Conservation (phyloP, 2,888 invertebrate species). For the Cheiracanthium punctorium region DNA sequence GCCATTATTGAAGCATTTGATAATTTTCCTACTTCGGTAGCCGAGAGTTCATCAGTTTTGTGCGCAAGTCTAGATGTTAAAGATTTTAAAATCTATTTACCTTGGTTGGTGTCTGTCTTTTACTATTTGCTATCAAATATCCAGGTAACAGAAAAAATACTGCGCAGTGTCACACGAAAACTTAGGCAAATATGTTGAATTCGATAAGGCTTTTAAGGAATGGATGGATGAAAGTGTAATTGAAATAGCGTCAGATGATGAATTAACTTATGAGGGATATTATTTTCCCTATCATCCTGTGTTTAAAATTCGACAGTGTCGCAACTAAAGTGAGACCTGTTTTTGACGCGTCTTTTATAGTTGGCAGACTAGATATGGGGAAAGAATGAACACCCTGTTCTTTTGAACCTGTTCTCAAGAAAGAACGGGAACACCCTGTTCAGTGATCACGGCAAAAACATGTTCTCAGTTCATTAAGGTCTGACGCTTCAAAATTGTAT, state of each 20-base stretch:
- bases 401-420: too few species aligned
- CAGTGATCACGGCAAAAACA: too few species aligned
- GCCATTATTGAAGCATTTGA: not conserved
- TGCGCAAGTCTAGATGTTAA: not conserved
- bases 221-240: not conserved
- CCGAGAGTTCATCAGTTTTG: not conserved
- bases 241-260: not conserved
- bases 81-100: not conserved
- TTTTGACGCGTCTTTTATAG: slow-evolving; percentile 64
- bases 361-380: too few species aligned
- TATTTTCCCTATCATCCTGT: slow-evolving; percentile 71
- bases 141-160: not conserved
- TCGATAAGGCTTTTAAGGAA: not conserved
- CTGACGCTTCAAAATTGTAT: too few species aligned
- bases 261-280: not conserved
- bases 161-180: not conserved
- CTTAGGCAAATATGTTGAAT: slow-evolving; percentile 13
- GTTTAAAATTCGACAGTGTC: slow-evolving; percentile 72
- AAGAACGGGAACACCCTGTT: too few species aligned
- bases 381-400: too few species aligned
- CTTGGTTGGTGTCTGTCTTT: not conserved
- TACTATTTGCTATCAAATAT: not conserved
- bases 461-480: too few species aligned
- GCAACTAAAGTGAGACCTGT: too few species aligned
- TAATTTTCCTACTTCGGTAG: not conserved